These are phyloP conservation scores for Podargus strigoides DNA, from an alignment of 2,797 vertebrate genomes.

Conservation along the genomic window DNA sequence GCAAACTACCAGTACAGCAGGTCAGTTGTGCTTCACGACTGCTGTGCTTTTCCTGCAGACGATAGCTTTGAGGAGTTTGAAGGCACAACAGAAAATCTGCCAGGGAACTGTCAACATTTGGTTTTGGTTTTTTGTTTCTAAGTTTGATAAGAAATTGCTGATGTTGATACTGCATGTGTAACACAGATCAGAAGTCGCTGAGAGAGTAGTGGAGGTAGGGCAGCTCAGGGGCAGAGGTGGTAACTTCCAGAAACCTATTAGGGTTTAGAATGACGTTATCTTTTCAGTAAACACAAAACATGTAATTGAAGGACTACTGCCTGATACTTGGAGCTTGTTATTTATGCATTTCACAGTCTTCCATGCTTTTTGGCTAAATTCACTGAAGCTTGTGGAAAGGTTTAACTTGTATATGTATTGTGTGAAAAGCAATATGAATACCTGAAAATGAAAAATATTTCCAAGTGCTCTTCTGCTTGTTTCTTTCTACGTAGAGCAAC, in stretches of 20 bases:
- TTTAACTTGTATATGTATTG: not conserved
- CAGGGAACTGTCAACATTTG: not conserved
- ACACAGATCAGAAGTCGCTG: not conserved
- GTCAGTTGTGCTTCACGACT: not conserved
- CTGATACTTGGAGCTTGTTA: not conserved
- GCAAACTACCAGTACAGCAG: too few species aligned
- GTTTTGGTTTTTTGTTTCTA: not conserved
- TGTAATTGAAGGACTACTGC: not conserved
- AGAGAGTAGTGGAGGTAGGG: not conserved
- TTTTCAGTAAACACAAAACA: not conserved
- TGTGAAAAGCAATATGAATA: not conserved
- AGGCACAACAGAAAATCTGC: not conserved
- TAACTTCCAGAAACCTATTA: not conserved
- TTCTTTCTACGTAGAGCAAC: not conserved
- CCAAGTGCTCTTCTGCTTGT: not conserved
- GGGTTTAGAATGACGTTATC: not conserved
- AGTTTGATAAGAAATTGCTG: not conserved
- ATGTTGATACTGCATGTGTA: not conserved
- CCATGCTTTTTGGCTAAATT: not conserved
- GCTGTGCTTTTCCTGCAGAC: not conserved
- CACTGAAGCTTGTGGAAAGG: not conserved
- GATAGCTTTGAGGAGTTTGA: not conserved
- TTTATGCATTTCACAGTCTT: not conserved
- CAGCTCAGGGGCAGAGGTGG: not conserved
- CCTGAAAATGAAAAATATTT: not conserved